Percentiles rank a stretch among this genome's conserved stretches.
Evolutionary conservation across 2,888 invertebrate species (phyloP).

Genomic region (Tetragnatha montana): DNA sequence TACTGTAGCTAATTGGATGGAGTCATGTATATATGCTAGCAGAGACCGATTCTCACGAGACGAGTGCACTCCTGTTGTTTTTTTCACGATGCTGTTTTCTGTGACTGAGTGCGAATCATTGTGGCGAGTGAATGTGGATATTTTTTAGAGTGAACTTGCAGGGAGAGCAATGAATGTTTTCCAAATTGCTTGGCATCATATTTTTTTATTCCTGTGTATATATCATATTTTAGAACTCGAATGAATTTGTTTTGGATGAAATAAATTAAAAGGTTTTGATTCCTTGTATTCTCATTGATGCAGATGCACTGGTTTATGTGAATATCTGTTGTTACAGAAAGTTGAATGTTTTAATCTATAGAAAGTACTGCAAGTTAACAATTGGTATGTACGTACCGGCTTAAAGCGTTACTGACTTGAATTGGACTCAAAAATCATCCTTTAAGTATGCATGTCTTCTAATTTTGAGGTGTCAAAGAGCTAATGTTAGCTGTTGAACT

Average conservation of each 20-base stretch:
- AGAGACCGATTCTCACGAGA: conserved; percentile 31
- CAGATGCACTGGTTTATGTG: too few species aligned
- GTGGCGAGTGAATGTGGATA: conserved; percentile 38
- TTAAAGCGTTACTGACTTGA: too few species aligned
- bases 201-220: conserved; percentile 50
- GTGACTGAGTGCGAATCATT: conserved; percentile 26
- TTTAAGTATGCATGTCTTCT: too few species aligned
- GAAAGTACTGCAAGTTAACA: too few species aligned
- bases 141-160: conserved; percentile 18
- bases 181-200: conserved; percentile 33
- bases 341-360: too few species aligned
- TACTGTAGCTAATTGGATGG: conserved; percentile 50
- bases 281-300: background rate
- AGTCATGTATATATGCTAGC: conserved; percentile 59
- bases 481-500: too few species aligned
- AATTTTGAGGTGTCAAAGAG: too few species aligned
- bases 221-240: conserved; percentile 30
- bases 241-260: conserved; percentile 2
- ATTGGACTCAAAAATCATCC: too few species aligned
- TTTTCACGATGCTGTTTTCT: conserved; percentile 53
- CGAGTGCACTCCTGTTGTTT: conserved; percentile 31
- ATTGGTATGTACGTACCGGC: too few species aligned
- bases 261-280: conserved; percentile 35
- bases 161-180: background rate
- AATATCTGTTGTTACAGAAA: too few species aligned